Base-by-base conservation (phyloP, 2,113 vertebrate species). In the Callocephalon fimbriatum region DNA sequence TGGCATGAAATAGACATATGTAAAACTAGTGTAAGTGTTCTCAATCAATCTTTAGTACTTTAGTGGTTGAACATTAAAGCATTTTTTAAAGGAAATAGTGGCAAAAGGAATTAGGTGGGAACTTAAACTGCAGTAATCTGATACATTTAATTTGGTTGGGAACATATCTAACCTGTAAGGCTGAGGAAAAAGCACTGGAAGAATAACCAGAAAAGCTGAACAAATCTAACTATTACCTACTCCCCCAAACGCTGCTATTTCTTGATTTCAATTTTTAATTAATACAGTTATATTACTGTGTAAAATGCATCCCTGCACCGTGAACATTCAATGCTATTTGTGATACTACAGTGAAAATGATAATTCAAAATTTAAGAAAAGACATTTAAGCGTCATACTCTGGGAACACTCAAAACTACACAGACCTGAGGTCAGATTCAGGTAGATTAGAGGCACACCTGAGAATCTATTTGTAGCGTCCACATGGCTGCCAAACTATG, bases 381-480 rank as follows among this genome's bases (percentile, higher is more conserved):
- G 3, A 35, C 66, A 35, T 48, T 7, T n/a, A 76, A 74, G 15
- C 3, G 20, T 9, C 19, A 15, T 32, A 26, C 14, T 38, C 54
- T 16, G 71, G 35, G 29, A 51, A 51, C 9, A 21, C 17, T 32
- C 27, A 27, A 51, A 8, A 23, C 13, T 15, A 37, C 6, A 1
- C 0, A 6, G 59, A 31, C 8, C 11, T 8, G 32, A 25, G 44
- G n/a, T 2, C 80, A 83, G 50, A 37, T 53, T 40, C 1, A 3
- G 38, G 54, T 20, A 59, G n/a, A 38, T 74, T 3, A 0, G 26
- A 40, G 10, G 45, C 48, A 47, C 18, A 14, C 5, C 27, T 22
- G 8, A 22, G 45, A 67, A 35, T 4, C 10, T 59, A 6, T 61
- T 40, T 1, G 0, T 5, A 67, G 58, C 44, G 15, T 2, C 0